Conservation (phyloP, 2,888 invertebrate genomes). For the Gasteruption jaculator region DNA sequence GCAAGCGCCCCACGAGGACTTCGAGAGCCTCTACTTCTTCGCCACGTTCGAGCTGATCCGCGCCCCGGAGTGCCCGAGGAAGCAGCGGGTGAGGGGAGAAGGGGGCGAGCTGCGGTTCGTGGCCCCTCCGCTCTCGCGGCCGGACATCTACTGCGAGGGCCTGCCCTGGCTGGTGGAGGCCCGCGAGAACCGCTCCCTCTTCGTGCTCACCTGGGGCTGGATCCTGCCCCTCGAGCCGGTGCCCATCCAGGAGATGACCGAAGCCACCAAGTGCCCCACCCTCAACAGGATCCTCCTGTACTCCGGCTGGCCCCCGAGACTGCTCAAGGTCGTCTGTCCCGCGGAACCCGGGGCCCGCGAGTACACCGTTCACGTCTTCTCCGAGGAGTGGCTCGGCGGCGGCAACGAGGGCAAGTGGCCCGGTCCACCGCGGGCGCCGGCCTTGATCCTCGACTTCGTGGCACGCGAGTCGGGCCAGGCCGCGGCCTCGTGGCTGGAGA, state of each 20-base stretch:
- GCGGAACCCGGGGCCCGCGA: constrained; percentile 64
- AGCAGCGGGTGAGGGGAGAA: constrained; percentile 60
- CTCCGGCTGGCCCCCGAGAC: constrained; percentile 64
- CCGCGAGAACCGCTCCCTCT: constrained; percentile 74
- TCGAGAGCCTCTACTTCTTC: constrained; percentile 74
- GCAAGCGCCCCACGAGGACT: constrained; percentile 76
- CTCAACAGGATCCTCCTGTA: constrained; percentile 77
- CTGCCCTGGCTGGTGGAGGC: constrained; percentile 78
- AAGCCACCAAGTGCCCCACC: constrained; percentile 63
- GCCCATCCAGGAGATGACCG: constrained; percentile 37
- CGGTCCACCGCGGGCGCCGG: constrained; percentile 55
- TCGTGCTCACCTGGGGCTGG: constrained; percentile 78
- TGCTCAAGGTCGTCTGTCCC: constrained; percentile 66
- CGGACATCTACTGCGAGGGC: constrained; percentile 67
- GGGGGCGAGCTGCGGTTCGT: constrained; percentile 65
- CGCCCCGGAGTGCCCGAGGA: constrained; percentile 63
- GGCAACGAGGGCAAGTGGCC: constrained; percentile 37
- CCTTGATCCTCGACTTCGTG: constrained; percentile 66
- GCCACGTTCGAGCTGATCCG: constrained; percentile 65
- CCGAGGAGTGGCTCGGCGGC: constrained; percentile 70
- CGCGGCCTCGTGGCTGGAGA: constrained; percentile 75
- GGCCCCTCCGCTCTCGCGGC: constrained; percentile 59
- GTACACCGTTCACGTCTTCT: constrained; percentile 72
- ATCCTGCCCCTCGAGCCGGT: constrained; percentile 64
- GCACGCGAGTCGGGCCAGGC: constrained; percentile 70